phyloP scores from a whole-genome alignment of 2,888 invertebrate genomes.

The Agrotis segetum region DNA sequence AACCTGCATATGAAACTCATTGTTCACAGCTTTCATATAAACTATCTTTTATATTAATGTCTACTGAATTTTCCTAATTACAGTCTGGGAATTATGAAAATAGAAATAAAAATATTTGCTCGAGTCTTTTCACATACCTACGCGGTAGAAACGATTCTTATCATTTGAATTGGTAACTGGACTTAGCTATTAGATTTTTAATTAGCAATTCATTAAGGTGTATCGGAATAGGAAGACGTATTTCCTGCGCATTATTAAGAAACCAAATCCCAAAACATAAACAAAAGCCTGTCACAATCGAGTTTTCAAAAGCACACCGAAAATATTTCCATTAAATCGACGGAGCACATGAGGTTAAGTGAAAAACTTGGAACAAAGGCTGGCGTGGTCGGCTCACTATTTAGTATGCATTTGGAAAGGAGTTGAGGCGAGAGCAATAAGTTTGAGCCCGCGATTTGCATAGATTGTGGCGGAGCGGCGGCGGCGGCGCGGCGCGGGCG shows the following conservation, averaged over 20 bases:
- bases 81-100: constrained; percentile 48
- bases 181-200: constrained; percentile 16
- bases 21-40: constrained; percentile 55
- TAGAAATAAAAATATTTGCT: constrained; percentile 55
- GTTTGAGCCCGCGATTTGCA: constrained; percentile 89
- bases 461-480: constrained; percentile 83
- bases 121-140: constrained; percentile 45
- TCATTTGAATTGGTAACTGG: constrained; percentile 20
- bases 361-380: constrained; percentile 86
- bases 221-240: neutral
- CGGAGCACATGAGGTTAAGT: constrained; percentile 76
- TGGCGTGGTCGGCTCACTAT: constrained; percentile 81
- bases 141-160: constrained; percentile 27
- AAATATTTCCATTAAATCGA: constrained; percentile 74
- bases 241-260: constrained; percentile 1
- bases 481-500: constrained; percentile 64
- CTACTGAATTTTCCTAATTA: constrained; percentile 57
- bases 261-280: constrained; percentile 23
- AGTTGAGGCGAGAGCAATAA: constrained; percentile 90
- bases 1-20: constrained; percentile 49
- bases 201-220: constrained; percentile 3
- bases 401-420: constrained; percentile 91
- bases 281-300: constrained; percentile 34
- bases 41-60: constrained; percentile 56
- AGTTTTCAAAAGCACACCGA: constrained; percentile 57